phyloP scores from a whole-genome alignment of 2,888 invertebrate species.

The Noctua janthina region DNA sequence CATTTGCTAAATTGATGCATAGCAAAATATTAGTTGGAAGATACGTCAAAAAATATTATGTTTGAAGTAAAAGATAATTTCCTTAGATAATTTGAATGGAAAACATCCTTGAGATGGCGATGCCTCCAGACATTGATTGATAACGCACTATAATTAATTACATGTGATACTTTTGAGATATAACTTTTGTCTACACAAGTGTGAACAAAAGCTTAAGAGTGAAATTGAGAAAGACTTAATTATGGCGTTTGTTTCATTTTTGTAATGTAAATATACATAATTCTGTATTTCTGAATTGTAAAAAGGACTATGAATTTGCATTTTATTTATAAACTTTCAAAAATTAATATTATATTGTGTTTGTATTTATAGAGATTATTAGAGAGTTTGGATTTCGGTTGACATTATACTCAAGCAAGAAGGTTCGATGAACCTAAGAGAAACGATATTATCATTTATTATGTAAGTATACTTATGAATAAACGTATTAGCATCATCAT shows the following conservation, averaged over 20 bases:
- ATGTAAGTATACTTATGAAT: not conserved
- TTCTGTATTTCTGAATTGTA: not conserved
- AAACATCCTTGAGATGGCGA: conserved; percentile 73
- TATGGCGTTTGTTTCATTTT: conserved; percentile 3
- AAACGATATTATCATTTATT: conserved; percentile 9
- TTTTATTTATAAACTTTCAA: not conserved
- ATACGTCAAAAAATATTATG: conserved; percentile 4
- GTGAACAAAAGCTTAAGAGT: conserved; percentile 21
- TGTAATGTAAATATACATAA: conserved; percentile 2
- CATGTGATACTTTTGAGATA: conserved; percentile 81
- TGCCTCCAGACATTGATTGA: conserved; percentile 62
- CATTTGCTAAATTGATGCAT: conserved; percentile 30
- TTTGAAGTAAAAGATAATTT: conserved; percentile 21
- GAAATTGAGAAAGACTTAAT: conserved; percentile 3
- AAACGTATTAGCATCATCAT: conserved; percentile 13
- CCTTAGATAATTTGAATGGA: conserved; percentile 59
- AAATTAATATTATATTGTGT: not conserved
- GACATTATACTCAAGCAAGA: conserved; percentile 13
- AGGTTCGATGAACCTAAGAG: conserved; percentile 23
- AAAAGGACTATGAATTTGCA: not conserved
- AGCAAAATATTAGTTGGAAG: conserved; percentile 6
- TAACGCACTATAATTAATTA: conserved; percentile 73
- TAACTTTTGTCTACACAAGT: conserved; percentile 71
- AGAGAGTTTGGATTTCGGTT: conserved; percentile 17
- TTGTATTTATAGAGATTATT: conserved; percentile 32